Evolutionary conservation across 1,140 invertebrate species (phyloP).

Genomic region (Trichonephila clavata): DNA sequence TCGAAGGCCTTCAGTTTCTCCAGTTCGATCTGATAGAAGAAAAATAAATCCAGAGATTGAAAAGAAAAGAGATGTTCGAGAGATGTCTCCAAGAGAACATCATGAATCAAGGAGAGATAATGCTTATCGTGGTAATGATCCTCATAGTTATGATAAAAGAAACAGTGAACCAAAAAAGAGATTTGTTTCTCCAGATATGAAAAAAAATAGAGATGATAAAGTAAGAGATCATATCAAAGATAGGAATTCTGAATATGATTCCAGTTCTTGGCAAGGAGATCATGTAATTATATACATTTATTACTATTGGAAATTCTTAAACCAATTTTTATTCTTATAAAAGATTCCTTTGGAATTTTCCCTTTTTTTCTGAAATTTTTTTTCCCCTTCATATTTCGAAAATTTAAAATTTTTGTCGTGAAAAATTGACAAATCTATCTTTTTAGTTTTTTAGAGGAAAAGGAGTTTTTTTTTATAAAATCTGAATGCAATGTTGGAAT

Average conservation of each 20-base stretch:
- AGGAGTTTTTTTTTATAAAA: too few relatives aligned
- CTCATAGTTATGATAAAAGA: constrained; percentile 66
- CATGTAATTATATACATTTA: constrained; percentile 56
- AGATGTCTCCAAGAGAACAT: constrained; percentile 49
- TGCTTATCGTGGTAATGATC: constrained; percentile 33
- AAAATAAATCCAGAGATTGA: constrained; percentile 40
- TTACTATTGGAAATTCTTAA: too few relatives aligned
- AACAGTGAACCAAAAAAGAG: constrained; percentile 47
- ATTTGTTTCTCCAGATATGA: constrained; percentile 19
- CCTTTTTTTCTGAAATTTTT: too few relatives aligned
- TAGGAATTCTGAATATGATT: constrained; percentile 55
- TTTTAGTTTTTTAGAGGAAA: too few relatives aligned
- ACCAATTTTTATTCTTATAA: not conserved
- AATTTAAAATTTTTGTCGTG: too few relatives aligned
- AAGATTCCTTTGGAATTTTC: too few relatives aligned
- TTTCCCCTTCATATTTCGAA: not conserved
- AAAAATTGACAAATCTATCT: too few relatives aligned
- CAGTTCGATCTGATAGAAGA: constrained; percentile 47
- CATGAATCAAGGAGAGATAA: constrained; percentile 46
- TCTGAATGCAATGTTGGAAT: too few relatives aligned
- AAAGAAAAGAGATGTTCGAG: constrained; percentile 51
- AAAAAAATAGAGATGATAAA: constrained; percentile 68
- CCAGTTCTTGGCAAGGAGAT: constrained; percentile 57
- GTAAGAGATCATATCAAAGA: constrained; percentile 40
- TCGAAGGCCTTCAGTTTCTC: constrained; percentile 30